Percentiles rank a stretch among this genome's conserved stretches.
Evolutionary conservation across 2,797 vertebrate genomes (phyloP).

Genomic region (Amazonetta brasiliensis): DNA sequence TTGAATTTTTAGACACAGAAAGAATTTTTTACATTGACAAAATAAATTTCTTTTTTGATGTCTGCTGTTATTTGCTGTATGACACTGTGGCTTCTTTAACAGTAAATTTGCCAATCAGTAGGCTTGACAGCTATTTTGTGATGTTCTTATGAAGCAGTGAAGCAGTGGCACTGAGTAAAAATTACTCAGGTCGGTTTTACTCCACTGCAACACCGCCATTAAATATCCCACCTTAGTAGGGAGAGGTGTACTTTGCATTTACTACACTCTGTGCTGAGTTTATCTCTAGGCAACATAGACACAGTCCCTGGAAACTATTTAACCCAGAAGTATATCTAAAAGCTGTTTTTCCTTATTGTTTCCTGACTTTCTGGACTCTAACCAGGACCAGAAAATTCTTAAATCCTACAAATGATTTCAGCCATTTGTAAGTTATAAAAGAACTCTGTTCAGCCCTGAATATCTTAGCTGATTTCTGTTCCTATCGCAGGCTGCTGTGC

Average conservation of each 20-base stretch:
- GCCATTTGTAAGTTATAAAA: slow-evolving; percentile 60
- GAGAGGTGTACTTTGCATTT: neutral
- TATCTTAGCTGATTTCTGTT: slow-evolving; percentile 35
- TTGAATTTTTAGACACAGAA: neutral
- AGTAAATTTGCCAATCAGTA: neutral
- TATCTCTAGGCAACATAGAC: neutral
- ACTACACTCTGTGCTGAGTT: neutral
- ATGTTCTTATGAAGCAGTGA: neutral
- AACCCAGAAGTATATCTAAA: slow-evolving; percentile 38
- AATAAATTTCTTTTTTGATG: neutral
- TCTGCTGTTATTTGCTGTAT: neutral
- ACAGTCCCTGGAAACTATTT: slow-evolving; percentile 30
- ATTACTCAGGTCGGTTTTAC: neutral
- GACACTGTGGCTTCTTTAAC: neutral
- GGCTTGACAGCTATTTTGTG: neutral
- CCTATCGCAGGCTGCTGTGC: neutral
- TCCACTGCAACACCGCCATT: neutral
- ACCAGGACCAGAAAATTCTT: slow-evolving; percentile 57
- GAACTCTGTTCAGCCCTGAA: neutral
- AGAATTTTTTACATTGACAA: neutral
- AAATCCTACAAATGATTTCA: slow-evolving; percentile 42
- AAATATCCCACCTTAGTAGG: neutral
- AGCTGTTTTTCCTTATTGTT: slow-evolving; percentile 48
- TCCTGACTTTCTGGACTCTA: slow-evolving; percentile 56
- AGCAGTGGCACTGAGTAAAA: neutral